Evolutionary conservation across 2,888 invertebrate species (phyloP), one percentile per base, ranked within the genome.

Genomic region (Blomia tropicalis): DNA sequence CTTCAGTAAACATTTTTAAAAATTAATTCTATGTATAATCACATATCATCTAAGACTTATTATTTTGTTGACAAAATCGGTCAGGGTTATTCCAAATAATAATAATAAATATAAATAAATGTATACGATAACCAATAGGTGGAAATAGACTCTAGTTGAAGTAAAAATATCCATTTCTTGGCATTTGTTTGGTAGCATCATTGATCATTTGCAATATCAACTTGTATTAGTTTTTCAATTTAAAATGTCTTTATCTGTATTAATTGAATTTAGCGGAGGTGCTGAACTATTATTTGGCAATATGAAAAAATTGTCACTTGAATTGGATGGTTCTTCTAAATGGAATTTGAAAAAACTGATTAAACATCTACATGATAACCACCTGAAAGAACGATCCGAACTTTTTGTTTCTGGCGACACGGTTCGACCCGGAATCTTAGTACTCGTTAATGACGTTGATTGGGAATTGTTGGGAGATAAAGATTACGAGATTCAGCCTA

Each of bases 371-470:
- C 83, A 82, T 72, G 83, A 84, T 63, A 88, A 90, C 72, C 76
- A 92, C 68, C 72, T 95, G 62, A 82, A 79, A 65, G 91, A 91
- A 70, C 78, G 89, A 66, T 84, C 84, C 0, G 92, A 93, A 71
- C 69, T 77, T 47, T 76, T 75, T 69, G 67, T 76, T 56, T 74
- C 74, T 65, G 75, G 73, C 53, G 72, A 73, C 7, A 73, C 73
- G 36, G 75, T 78, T 72, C 75, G 93, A 56, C 92, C 93, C 0
- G 95, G 95, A 2, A 95, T 96, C 65, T 75, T 96, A 56, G 92
- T 96, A 0, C 76, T 96, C 1, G 81, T 96, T 7, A 96, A 96
- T 72, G 93, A 96, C 69, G 80, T 85, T 0, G 96, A 96, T 72
- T 96, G 95, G 95, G 93, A 96, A 74, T 75, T 96, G 19, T 73